These are phyloP conservation scores for Kryptolebias ocellatus DNA, from an alignment of 2,797 vertebrate genomes.

Conservation along the genomic window DNA sequence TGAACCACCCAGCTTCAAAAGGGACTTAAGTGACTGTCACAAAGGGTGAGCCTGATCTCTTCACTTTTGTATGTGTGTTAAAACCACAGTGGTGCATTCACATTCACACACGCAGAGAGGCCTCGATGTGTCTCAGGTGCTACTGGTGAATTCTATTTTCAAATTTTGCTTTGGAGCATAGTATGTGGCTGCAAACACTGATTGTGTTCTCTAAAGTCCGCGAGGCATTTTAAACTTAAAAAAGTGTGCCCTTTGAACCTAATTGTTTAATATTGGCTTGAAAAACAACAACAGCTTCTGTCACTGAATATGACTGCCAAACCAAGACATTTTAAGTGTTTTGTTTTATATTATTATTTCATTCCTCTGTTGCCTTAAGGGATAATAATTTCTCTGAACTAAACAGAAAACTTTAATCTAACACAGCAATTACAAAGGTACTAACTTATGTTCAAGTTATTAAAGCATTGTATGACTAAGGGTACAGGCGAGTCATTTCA, in stretches of 20 bases:
- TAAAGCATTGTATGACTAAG: constrained; percentile 59
- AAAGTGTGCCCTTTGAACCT: constrained; percentile 14
- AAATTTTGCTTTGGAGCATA: constrained; percentile 30
- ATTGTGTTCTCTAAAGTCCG: constrained; percentile 21
- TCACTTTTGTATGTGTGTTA: constrained; percentile 47
- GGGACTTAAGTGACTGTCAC: constrained; percentile 74
- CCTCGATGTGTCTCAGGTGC: constrained; percentile 49
- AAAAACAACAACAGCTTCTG: constrained; percentile 8
- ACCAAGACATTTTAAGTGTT: constrained; percentile 3
- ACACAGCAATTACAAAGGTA: constrained; percentile 47
- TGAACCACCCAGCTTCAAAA: constrained; percentile 71
- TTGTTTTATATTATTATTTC: constrained; percentile 6
- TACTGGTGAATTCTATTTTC: constrained; percentile 14
- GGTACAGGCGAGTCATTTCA: constrained; percentile 64
- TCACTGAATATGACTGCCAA: constrained; percentile 3
- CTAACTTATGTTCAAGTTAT: constrained; percentile 67
- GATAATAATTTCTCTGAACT: constrained; percentile 34
- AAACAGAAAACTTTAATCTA: constrained; percentile 55
- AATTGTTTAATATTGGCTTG: constrained; percentile 8
- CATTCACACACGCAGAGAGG: constrained; percentile 13
- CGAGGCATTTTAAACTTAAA: constrained; percentile 14
- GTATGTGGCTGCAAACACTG: background rate
- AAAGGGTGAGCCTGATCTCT: constrained; percentile 73
- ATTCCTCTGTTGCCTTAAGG: constrained; percentile 19
- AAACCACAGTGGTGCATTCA: constrained; percentile 24